Base-by-base conservation (phyloP, 2,888 invertebrate genomes). In the Drosophila flavopinicola region DNA sequence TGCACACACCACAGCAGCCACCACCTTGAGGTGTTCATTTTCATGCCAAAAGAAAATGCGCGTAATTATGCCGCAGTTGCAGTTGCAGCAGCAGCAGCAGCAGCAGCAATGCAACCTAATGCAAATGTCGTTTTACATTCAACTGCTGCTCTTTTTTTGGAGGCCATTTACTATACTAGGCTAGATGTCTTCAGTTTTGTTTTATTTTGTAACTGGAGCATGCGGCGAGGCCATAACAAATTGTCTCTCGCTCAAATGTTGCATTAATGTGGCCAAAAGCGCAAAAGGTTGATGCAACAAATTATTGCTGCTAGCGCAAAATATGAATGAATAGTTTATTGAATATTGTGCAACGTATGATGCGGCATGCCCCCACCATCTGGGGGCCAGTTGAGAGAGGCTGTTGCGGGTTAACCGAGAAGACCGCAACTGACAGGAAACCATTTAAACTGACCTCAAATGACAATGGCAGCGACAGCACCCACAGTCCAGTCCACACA, bases 371-470 rank as follows among this genome's bases (percentile, higher is more conserved):
- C n/a, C n/a, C n/a, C n/a, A n/a, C n/a, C n/a, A n/a, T n/a, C n/a
- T n/a, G n/a, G n/a, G n/a, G n/a, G n/a, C n/a, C n/a, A n/a, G n/a
- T n/a, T n/a, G n/a, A n/a, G n/a, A n/a, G n/a, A 27, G 53, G 69
- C 64, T 53, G 47, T 52, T 64, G 56, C 54, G 61, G 85, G 78
- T 78, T 74, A 82, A 82, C 87, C 83, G 64, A 78, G 45, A 30
- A 75, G 67, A 85, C 87, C 87, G 33, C 82, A 71, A 75, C 85
- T 85, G 87, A 87, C 87, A 85, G 82, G 85, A 85, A 87, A 87
- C 87, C 87, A 82, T 87, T 87, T 85, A 85, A 87, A 86, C 77
- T 83, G 84, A 83, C 86, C 86, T 85, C 88, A 83, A 87, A 87
- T 74, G 80, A 86, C 83, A 87, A 60, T 79, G 79, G 42, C 87